Conservation (phyloP, 2,888 invertebrate genomes). For the Sericinus montela region DNA sequence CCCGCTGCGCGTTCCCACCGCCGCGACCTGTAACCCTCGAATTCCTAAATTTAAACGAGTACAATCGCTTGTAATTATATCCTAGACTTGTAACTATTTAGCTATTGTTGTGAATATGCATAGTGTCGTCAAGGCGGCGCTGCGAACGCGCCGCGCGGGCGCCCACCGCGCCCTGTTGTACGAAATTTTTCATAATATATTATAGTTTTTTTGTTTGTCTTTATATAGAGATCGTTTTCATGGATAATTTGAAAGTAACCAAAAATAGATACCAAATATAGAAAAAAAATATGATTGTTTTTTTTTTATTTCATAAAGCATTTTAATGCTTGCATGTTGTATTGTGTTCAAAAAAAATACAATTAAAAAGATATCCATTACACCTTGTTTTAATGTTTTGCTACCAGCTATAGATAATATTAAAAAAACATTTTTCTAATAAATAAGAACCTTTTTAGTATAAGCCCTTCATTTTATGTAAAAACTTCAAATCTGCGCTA, state of each 20-base stretch:
- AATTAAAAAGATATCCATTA: slow-evolving; percentile 71
- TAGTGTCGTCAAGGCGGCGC: slow-evolving; percentile 34
- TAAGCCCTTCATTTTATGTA: no score
- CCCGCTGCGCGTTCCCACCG: slow-evolving; percentile 34
- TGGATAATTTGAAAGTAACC: slow-evolving; percentile 74
- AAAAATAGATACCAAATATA: slow-evolving; percentile 80
- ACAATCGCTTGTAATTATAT: slow-evolving; percentile 69
- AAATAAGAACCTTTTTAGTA: no score
- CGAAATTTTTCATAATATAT: slow-evolving; percentile 74
- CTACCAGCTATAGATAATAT: no score
- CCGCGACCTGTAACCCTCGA: slow-evolving; percentile 51
- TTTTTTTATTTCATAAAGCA: slow-evolving; percentile 76
- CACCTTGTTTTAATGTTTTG: slow-evolving; percentile 31
- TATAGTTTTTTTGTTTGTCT: slow-evolving; percentile 74
- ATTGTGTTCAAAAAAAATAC: slow-evolving; percentile 79
- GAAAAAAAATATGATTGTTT: slow-evolving; percentile 74
- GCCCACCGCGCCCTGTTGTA: slow-evolving; percentile 58
- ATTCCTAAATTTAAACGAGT: slow-evolving; percentile 60
- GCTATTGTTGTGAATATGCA: slow-evolving; percentile 62
- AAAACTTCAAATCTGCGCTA: no score
- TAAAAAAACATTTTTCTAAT: no score
- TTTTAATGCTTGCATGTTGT: slow-evolving; percentile 79
- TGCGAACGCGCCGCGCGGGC: slow-evolving; percentile 31
- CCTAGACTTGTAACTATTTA: slow-evolving; percentile 67
- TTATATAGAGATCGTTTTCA: slow-evolving; percentile 72